Conservation (phyloP, 1,140 invertebrate genomes). For the Pemphigus obesinymphae region DNA sequence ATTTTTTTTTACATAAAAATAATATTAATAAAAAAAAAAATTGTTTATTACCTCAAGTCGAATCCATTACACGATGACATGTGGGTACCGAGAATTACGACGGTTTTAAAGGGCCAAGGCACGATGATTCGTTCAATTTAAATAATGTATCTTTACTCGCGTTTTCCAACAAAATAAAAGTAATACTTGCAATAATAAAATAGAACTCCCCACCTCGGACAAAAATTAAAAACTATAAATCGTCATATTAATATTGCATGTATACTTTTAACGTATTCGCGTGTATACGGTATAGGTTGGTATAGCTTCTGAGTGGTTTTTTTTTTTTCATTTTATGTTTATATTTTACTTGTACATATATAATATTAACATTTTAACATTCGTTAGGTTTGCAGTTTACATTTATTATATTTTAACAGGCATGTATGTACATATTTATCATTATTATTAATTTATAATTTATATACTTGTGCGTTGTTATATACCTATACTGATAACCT, state of each 20-base stretch:
- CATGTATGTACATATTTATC: not conserved
- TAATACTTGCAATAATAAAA: no score
- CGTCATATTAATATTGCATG: not conserved
- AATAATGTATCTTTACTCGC: no score
- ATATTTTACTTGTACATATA: not conserved
- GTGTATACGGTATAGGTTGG: no score
- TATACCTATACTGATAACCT: not conserved
- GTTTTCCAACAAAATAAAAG: no score
- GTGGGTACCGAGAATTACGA: no score
- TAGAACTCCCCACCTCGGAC: no score
- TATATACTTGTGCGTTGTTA: not conserved
- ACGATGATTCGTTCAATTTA: no score
- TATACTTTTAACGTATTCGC: not conserved
- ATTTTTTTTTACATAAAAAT: no score
- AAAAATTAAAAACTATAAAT: no score
- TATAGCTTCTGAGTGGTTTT: not conserved
- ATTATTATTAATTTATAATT: conserved; percentile 1
- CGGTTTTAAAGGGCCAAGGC: no score
- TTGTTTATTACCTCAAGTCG: not conserved
- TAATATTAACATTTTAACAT: not conserved
- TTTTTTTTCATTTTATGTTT: not conserved
- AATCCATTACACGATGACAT: not conserved
- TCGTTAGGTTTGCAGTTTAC: not conserved
- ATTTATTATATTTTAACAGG: not conserved
- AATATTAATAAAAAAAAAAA: not conserved